Evolutionary conservation across 2,888 invertebrate genomes (phyloP).

Genomic region (Panzeria rudis): DNA sequence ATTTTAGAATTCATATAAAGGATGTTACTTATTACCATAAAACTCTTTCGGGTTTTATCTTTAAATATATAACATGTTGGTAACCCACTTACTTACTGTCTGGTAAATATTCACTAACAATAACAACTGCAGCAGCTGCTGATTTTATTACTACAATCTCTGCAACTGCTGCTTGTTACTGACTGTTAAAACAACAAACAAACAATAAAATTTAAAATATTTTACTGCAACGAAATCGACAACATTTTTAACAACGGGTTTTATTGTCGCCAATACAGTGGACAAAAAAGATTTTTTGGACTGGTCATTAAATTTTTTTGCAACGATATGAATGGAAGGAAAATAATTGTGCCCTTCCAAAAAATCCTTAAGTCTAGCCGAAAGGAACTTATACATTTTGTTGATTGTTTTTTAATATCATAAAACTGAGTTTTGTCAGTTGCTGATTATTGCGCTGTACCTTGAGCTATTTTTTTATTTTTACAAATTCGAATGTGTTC

Average conservation of each 20-base stretch:
- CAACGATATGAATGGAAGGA: too few species aligned
- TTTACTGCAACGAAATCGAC: conserved; percentile 48
- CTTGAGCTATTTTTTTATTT: too few species aligned
- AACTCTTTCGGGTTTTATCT: too few species aligned
- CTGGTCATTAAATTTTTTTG: too few species aligned
- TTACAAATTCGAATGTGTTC: too few species aligned
- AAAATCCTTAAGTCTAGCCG: too few species aligned
- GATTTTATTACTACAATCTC: conserved; percentile 5
- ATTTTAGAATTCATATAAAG: too few species aligned
- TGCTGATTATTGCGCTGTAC: too few species aligned
- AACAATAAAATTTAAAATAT: conserved; percentile 25
- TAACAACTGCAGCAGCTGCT: conserved; percentile 9
- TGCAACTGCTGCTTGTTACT: conserved; percentile 29
- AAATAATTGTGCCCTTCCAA: too few species aligned
- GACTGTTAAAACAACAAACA: conserved; percentile 37
- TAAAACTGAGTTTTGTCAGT: too few species aligned
- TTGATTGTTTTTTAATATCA: too few species aligned
- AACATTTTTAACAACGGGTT: conserved; percentile 15
- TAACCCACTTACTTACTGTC: background rate
- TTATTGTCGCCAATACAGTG: conserved; percentile 7
- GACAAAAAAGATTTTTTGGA: background rate
- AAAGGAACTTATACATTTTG: background rate
- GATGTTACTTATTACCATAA: too few species aligned
- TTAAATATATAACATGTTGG: conserved; percentile 19
- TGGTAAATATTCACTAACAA: conserved; percentile 5